phyloP scores from a whole-genome alignment of 2,113 vertebrate species.

The Platichthys stellatus region DNA sequence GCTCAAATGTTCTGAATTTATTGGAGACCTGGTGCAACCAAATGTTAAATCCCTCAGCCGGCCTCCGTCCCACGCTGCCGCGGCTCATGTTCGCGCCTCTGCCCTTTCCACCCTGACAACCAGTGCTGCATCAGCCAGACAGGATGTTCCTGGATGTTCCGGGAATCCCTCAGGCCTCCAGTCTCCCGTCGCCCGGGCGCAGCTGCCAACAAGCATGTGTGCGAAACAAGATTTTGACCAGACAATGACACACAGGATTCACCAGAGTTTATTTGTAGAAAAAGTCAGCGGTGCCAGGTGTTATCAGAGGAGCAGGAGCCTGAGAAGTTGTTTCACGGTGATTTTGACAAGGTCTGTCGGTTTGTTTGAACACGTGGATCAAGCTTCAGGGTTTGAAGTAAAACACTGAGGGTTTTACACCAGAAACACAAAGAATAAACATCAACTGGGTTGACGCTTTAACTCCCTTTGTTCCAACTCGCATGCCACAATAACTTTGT shows the following conservation, averaged over 20 bases:
- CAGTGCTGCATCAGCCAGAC: slow-evolving; percentile 62
- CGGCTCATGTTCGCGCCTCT: slow-evolving; percentile 46
- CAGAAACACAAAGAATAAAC: too few relatives aligned
- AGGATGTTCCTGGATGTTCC: slow-evolving; percentile 64
- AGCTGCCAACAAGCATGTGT: slow-evolving; percentile 55
- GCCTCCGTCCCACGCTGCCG: slow-evolving; percentile 14
- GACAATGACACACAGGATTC: slow-evolving; percentile 29
- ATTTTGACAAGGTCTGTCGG: background rate
- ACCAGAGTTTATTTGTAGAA: slow-evolving; percentile 1
- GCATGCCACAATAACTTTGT: too few relatives aligned
- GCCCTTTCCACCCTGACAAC: slow-evolving; percentile 53
- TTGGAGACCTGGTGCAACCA: slow-evolving; percentile 14
- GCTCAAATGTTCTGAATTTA: slow-evolving; percentile 22
- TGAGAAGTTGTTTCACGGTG: background rate
- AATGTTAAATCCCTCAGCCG: slow-evolving; percentile 8
- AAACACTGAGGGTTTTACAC: too few relatives aligned
- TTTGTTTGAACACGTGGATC: background rate
- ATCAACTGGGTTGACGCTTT: background rate
- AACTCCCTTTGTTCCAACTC: background rate
- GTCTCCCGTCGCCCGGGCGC: slow-evolving; percentile 40
- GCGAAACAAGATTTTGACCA: slow-evolving; percentile 56
- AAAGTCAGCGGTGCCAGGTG: slow-evolving; percentile 9
- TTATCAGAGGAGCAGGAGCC: background rate
- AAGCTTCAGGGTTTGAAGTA: background rate
- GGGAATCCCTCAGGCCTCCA: slow-evolving; percentile 52